Conservation (phyloP, 2,888 invertebrate genomes). For the Hoplodrina ambigua region DNA sequence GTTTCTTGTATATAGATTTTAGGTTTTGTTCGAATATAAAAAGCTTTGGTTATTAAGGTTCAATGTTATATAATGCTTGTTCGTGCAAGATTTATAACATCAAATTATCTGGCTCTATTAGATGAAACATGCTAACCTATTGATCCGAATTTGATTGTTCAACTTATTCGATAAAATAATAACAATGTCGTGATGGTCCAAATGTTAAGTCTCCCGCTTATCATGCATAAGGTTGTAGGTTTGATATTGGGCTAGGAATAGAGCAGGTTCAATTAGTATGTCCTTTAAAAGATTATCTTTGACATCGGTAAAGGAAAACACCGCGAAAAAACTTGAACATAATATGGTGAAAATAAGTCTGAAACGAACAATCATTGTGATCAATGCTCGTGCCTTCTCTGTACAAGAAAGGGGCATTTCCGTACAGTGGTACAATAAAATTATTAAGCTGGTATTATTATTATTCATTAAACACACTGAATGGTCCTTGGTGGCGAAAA, state of each 20-base stretch:
- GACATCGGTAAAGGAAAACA: too few species aligned
- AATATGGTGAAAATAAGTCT: too few species aligned
- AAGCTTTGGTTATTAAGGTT: constrained; percentile 44
- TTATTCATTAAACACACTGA: too few species aligned
- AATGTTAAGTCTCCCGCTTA: background rate
- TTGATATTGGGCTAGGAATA: too few species aligned
- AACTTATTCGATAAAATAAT: background rate
- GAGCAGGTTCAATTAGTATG: too few species aligned
- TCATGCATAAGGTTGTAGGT: background rate
- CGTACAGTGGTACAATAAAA: too few species aligned
- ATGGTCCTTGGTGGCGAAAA: background rate
- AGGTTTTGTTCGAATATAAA: constrained; percentile 51
- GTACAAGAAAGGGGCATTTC: too few species aligned
- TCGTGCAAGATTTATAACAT: constrained; percentile 52
- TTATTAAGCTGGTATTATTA: too few species aligned
- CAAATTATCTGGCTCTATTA: constrained; percentile 32
- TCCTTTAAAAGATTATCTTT: too few species aligned
- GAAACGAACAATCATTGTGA: too few species aligned
- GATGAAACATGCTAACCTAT: constrained; percentile 25
- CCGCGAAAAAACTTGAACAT: too few species aligned
- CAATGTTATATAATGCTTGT: constrained; percentile 51
- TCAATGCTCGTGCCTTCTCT: too few species aligned
- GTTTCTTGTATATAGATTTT: constrained; percentile 60
- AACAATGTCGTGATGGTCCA: background rate
- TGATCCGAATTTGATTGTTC: constrained; percentile 23